Evolutionary conservation across 2,888 invertebrate genomes (phyloP).

Genomic region (Bembecia ichneumoniformis): DNA sequence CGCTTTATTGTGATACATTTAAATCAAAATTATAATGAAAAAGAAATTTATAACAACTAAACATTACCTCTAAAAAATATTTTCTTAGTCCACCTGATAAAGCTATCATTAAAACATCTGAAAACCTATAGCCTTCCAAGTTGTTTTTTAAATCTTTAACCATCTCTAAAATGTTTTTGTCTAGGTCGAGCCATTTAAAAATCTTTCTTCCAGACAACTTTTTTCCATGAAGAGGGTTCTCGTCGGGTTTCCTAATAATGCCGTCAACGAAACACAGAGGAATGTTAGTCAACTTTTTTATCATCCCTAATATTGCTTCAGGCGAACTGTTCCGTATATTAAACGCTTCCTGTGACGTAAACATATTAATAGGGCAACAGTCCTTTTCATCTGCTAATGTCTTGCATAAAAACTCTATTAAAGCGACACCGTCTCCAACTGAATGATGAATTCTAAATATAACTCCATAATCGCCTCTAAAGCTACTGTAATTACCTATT

Average conservation of each 20-base stretch:
- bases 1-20: no score
- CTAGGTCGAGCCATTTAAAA: conserved; percentile 43
- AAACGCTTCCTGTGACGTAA: conserved; percentile 19
- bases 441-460: conserved; percentile 70
- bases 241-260: conserved; percentile 37
- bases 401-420: conserved; percentile 59
- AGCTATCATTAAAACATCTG: conserved; percentile 57
- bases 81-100: conserved; percentile 58
- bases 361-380: conserved; percentile 16
- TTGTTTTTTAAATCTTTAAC: conserved; percentile 41
- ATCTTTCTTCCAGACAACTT: conserved; percentile 49
- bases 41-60: neutral
- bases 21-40: neutral
- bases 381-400: conserved; percentile 47
- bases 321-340: conserved; percentile 14
- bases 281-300: conserved; percentile 26
- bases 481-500: conserved; percentile 19
- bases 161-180: conserved; percentile 39
- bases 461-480: conserved; percentile 40
- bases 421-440: conserved; percentile 66
- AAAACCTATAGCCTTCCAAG: conserved; percentile 40
- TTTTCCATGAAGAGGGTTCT: conserved; percentile 55
- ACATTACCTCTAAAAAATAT: conserved; percentile 44
- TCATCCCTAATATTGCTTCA: conserved; percentile 22
- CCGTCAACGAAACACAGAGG: conserved; percentile 32